These are phyloP conservation scores for Sycophila texana DNA, from an alignment of 2,888 invertebrate species.

Conservation along the genomic window DNA sequence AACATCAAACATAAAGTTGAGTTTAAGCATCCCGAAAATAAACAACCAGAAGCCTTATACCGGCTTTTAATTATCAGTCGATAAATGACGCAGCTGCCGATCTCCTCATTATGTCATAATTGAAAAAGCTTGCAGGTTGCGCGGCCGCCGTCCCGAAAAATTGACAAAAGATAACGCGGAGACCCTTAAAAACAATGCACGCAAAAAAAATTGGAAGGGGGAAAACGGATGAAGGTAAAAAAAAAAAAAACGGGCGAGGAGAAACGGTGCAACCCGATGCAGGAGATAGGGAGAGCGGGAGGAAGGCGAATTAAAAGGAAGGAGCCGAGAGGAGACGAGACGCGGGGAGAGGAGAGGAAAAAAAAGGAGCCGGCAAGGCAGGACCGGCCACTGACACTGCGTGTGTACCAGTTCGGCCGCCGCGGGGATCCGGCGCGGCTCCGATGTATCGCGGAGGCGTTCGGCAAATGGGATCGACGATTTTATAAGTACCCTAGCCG, in stretches of 20 bases:
- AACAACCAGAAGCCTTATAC: too few species aligned
- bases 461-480: too few species aligned
- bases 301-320: neutral
- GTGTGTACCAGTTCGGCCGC: neutral
- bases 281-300: neutral
- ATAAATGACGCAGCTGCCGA: neutral
- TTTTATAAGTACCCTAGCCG: too few species aligned
- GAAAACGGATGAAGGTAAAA: neutral
- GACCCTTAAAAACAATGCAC: too few species aligned
- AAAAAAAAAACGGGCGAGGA: neutral
- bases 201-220: neutral
- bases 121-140: neutral
- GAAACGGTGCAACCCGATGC: neutral
- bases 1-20: too few species aligned
- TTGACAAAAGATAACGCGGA: too few species aligned
- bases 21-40: too few species aligned
- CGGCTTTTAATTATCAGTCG: too few species aligned
- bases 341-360: neutral
- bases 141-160: neutral
- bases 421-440: neutral
- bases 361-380: neutral
- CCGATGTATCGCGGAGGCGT: too few species aligned
- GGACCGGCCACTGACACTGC: conserved; percentile 27
- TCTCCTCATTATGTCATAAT: neutral
- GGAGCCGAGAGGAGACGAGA: neutral